These are phyloP conservation scores for Acanthosepion esculentum DNA, from an alignment of 2,888 invertebrate species.

Conservation along the genomic window DNA sequence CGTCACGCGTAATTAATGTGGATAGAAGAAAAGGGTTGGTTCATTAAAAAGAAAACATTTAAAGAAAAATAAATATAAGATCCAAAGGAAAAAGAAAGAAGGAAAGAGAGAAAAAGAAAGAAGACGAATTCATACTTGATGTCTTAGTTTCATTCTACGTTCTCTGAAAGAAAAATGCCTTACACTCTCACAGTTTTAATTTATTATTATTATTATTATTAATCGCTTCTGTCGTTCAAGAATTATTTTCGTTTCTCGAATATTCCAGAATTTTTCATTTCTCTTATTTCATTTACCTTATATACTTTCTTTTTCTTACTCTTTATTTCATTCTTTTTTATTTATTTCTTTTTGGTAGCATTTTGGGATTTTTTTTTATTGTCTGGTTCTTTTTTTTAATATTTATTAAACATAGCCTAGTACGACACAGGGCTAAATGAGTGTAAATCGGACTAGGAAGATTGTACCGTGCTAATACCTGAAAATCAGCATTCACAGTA, in stretches of 20 bases:
- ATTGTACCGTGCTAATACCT: too few species aligned
- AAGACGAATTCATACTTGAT: background rate
- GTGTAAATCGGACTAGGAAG: too few species aligned
- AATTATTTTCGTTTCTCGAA: background rate
- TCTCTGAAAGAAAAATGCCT: background rate
- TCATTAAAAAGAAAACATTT: background rate
- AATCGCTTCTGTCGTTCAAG: background rate
- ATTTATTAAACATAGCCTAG: too few species aligned
- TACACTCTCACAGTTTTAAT: background rate
- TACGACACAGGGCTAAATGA: too few species aligned
- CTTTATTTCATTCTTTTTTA: background rate
- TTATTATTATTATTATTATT: background rate
- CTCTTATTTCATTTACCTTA: background rate
- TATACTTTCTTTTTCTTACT: background rate
- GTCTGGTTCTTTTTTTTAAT: too few species aligned
- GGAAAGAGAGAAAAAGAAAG: background rate
- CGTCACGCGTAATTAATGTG: conserved; percentile 15
- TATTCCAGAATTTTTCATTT: background rate
- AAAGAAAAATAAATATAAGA: background rate
- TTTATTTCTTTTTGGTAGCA: too few species aligned
- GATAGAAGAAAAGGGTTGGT: background rate
- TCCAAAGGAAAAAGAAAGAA: background rate
- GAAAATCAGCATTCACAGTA: too few species aligned
- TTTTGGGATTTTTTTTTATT: background rate
- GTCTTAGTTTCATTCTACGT: background rate